A percentile compares a stretch with the other conserved stretches of the same genome.
These are phyloP conservation scores for Microctenopoma stevenorrisi DNA, from an alignment of 2,797 vertebrate genomes.

Conservation along the genomic window DNA sequence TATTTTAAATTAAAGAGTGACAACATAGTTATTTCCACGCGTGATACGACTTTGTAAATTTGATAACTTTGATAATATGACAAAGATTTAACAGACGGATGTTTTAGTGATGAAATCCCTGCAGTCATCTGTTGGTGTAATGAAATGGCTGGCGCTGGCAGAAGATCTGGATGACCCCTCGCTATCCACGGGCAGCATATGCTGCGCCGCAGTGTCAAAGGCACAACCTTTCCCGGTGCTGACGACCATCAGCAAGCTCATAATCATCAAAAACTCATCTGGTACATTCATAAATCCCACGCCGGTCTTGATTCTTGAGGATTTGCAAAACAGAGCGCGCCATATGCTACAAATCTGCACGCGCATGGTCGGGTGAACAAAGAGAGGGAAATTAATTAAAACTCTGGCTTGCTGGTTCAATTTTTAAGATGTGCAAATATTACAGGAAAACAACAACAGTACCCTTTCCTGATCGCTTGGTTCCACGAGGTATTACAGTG, in stretches of 20 bases:
- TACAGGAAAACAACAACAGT: conserved; percentile 58
- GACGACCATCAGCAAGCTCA: conserved; percentile 61
- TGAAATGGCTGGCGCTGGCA: conserved; percentile 68
- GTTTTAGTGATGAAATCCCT: conserved; percentile 73
- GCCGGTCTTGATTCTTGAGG: conserved; percentile 71
- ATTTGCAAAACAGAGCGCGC: conserved; percentile 71
- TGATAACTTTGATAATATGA: conserved; percentile 40
- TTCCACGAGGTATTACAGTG: conserved; percentile 59
- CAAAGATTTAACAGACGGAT: conserved; percentile 50
- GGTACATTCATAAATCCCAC: conserved; percentile 72
- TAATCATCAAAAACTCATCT: conserved; percentile 77
- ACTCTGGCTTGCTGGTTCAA: conserved; percentile 42
- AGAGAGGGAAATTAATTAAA: conserved; percentile 75
- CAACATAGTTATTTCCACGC: conserved; percentile 28
- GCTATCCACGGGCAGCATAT: conserved; percentile 68
- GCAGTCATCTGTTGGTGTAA: conserved; percentile 78
- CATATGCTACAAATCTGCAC: conserved; percentile 73
- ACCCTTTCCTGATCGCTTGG: conserved; percentile 49
- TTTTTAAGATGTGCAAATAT: conserved; percentile 72
- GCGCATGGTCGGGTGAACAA: conserved; percentile 37
- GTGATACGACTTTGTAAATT: conserved; percentile 5
- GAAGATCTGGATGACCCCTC: conserved; percentile 75
- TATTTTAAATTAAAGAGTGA: conserved; percentile 31
- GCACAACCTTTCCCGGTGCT: conserved; percentile 61
- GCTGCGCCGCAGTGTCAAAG: conserved; percentile 41